A percentile compares a stretch with the other conserved stretches of the same genome.
Evolutionary conservation across 2,888 invertebrate species (phyloP).

Genomic region (Teleogryllus oceanicus): DNA sequence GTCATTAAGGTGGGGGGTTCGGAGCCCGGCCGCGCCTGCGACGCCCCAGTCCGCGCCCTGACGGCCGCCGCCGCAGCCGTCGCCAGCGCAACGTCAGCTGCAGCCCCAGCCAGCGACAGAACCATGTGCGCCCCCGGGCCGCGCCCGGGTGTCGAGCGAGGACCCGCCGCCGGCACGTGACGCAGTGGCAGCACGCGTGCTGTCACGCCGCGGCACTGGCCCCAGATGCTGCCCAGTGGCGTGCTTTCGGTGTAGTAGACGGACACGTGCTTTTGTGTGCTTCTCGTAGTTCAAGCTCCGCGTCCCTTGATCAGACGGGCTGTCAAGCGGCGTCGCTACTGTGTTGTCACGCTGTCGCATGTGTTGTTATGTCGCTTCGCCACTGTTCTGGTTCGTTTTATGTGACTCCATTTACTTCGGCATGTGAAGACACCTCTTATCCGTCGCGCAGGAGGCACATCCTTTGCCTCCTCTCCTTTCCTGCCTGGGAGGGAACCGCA

Average conservation of each 20-base stretch:
- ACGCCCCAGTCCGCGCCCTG: no score
- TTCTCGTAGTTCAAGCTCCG: not conserved
- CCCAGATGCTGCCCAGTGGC: not conserved
- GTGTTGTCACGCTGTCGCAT: not conserved
- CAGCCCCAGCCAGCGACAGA: not conserved
- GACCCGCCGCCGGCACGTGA: not conserved
- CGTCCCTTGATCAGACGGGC: not conserved
- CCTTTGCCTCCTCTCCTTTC: not conserved
- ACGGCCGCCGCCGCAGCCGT: no score
- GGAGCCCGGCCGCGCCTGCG: not conserved
- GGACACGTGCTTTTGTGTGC: not conserved
- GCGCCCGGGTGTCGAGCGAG: conserved; percentile 18
- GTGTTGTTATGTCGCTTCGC: not conserved
- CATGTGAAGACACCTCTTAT: no score
- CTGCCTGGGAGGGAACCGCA: not conserved
- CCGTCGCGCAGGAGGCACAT: not conserved
- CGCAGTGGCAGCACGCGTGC: not conserved
- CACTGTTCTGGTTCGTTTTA: no score
- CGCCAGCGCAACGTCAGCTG: no score
- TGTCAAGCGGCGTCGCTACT: not conserved
- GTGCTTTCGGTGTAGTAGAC: no score
- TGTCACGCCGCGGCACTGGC: not conserved
- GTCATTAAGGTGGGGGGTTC: not conserved
- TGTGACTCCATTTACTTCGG: no score
- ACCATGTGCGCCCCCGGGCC: not conserved